These are phyloP conservation scores for Bombylius major DNA, from an alignment of 2,888 invertebrate species.

Conservation along the genomic window DNA sequence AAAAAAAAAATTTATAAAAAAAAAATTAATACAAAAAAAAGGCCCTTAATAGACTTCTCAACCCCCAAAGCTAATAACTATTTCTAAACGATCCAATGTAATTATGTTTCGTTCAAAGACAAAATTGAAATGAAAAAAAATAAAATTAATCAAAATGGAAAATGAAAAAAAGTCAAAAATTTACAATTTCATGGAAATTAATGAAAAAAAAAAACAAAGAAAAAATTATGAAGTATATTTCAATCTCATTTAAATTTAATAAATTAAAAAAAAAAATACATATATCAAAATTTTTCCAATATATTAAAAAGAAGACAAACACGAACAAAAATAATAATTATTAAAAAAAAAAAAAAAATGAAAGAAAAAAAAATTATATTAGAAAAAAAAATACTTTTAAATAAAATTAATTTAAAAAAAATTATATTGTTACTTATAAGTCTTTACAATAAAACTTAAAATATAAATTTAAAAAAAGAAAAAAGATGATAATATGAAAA, in stretches of 20 bases:
- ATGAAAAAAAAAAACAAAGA: no score
- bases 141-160: conserved; percentile 7
- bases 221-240: no score
- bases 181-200: no score
- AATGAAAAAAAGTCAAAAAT: no score
- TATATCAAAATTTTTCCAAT: no score
- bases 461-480: conserved; percentile 7
- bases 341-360: conserved; percentile 1
- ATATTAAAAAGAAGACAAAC: not conserved
- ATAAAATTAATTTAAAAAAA: conserved; percentile 6
- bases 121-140: conserved; percentile 1
- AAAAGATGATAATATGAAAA: not conserved
- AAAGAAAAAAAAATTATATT: conserved; percentile 16
- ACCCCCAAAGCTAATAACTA: conserved; percentile 48
- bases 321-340: conserved; percentile 1
- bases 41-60: conserved; percentile 81
- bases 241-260: no score
- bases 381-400: conserved; percentile 7
- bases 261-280: no score
- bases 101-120: conserved; percentile 8
- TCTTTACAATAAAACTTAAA: conserved; percentile 14
- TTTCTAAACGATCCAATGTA: conserved; percentile 31
- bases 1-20: conserved; percentile 59
- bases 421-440: conserved; percentile 17
- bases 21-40: conserved; percentile 54